A percentile compares a stretch with the other conserved stretches of the same genome.
Evolutionary conservation across 2,113 vertebrate species (phyloP).

Genomic region (Corydoras maculifer): DNA sequence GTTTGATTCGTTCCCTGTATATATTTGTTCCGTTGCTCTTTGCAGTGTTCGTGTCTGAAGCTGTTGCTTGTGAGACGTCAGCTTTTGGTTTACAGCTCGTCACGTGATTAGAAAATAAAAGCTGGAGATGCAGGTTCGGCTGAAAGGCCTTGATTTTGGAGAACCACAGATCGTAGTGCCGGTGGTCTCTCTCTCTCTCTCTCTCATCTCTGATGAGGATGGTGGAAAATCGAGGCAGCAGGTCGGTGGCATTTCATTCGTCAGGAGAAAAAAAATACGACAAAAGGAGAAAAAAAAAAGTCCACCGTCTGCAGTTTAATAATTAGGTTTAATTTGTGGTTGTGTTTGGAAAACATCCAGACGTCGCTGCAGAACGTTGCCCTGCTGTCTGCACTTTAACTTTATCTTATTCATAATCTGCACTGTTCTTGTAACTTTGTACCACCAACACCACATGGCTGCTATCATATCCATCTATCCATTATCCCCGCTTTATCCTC

Average conservation of each 20-base stretch:
- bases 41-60: no score
- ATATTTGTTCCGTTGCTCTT: no score
- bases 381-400: no score
- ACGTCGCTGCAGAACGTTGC: slow-evolving; percentile 11
- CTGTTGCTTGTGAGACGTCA: no score
- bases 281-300: no score
- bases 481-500: no score
- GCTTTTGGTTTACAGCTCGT: no score
- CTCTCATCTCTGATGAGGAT: not conserved
- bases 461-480: no score
- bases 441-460: no score
- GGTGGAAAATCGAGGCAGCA: slow-evolving; percentile 6
- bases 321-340: slow-evolving; percentile 31
- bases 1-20: no score
- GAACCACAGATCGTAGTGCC: not conserved
- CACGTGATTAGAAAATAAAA: not conserved
- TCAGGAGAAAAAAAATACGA: not conserved
- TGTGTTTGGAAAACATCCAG: slow-evolving; percentile 27
- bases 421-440: no score
- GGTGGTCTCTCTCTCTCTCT: slow-evolving; percentile 3
- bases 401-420: no score
- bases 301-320: slow-evolving; percentile 6
- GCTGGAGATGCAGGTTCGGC: not conserved
- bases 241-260: slow-evolving; percentile 1
- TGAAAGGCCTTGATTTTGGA: not conserved